Base-by-base conservation (phyloP, 1,140 invertebrate species). In the Drosophila lacertosa region DNA sequence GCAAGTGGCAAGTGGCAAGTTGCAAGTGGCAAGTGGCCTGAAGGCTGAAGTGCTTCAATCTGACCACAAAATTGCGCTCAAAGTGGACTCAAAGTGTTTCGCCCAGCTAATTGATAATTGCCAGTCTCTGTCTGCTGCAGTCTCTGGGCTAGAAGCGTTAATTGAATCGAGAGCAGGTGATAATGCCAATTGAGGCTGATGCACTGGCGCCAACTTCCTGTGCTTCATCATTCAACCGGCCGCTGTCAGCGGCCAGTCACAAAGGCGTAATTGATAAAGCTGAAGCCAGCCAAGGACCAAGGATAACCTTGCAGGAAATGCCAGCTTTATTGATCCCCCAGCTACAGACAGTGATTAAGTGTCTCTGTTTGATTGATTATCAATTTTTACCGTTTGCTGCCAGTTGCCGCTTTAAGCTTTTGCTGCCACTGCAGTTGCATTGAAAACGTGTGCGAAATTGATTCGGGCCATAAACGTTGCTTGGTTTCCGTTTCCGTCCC, bases 341-440 rank as follows among this genome's bases (percentile, higher is more conserved):
- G 57, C 47, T 62, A 6, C 68, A 67, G 80, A 86, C 81, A 86
- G 77, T 86, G 81, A 86, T 86, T 86, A 86, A 86, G 81, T 86
- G 81, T 65, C 76, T 79, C 45, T 66, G 64, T 83, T 84, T 84
- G 81, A 86, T 86, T 86, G 81, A 86, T 86, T 86, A 86, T 86
- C 81, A 86, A 88, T 86, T 86, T 86, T 48, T 70, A 66, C 57
- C 60, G 60, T 35, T 48, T 77, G 65, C 63, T 77, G 59, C 22
- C 39, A 24, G 54, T 39, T 65, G 40, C 32, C 24, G 16, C 57
- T 58, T 55, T 45, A 47, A 64, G 22, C 44, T 59, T 10, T 9
- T 9, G 24, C n/a, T 16, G 26, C 60, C 40, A 39, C 51, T 77
- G 70, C 79, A 83, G 13, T 53, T 47, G 77, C 77, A 77, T 69